phyloP scores from a whole-genome alignment of 2,888 invertebrate species.

The Drosophila limbata region DNA sequence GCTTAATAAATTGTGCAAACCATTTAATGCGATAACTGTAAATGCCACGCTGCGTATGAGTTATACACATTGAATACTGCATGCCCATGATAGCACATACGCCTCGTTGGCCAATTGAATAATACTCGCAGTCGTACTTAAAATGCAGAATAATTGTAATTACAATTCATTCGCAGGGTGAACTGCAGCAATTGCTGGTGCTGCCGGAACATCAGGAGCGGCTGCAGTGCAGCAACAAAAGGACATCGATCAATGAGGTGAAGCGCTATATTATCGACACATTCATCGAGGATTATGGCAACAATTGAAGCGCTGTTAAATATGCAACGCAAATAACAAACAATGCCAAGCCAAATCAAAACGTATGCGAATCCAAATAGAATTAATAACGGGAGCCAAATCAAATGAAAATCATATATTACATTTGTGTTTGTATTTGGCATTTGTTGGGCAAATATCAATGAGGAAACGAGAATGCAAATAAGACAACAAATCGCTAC shows the following conservation, averaged over 20 bases:
- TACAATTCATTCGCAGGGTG: constrained; percentile 74
- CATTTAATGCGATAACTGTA: constrained; percentile 40
- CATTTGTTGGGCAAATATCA: constrained; percentile 35
- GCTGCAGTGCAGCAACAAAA: constrained; percentile 84
- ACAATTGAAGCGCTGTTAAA: constrained; percentile 72
- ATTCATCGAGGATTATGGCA: constrained; percentile 84
- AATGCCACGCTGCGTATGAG: constrained; percentile 45
- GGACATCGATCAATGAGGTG: constrained; percentile 85
- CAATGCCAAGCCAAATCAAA: constrained; percentile 24
- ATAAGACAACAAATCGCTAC: constrained; percentile 33
- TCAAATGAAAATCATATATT: constrained; percentile 47
- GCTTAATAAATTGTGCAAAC: constrained; percentile 36
- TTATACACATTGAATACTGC: constrained; percentile 38
- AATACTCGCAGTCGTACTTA: constrained; percentile 28
- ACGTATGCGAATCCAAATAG: constrained; percentile 30
- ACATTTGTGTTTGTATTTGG: constrained; percentile 20
- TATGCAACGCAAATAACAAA: constrained; percentile 20
- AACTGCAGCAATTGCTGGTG: constrained; percentile 84
- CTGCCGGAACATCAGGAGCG: constrained; percentile 84
- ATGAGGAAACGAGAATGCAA: constrained; percentile 36
- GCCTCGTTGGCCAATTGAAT: constrained; percentile 49
- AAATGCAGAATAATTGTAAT: constrained; percentile 55
- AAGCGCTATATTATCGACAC: constrained; percentile 85
- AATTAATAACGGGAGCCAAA: constrained; percentile 33
- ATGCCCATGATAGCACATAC: constrained; percentile 58